These are phyloP conservation scores for Oscheius sp. DNA, from an alignment of 2,888 invertebrate species.

Conservation along the genomic window DNA sequence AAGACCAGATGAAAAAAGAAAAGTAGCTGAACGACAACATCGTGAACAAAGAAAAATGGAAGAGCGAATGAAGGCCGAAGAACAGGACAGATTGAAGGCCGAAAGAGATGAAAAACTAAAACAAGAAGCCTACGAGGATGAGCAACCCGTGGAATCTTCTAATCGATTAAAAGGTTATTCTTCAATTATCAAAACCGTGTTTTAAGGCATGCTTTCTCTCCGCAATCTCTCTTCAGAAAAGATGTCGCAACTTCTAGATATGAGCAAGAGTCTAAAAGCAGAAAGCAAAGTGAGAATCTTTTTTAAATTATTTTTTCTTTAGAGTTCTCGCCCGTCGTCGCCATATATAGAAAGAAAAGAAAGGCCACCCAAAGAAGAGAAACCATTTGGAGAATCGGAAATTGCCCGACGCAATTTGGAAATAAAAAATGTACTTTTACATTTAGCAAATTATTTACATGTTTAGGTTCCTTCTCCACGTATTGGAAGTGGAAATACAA, in stretches of 20 bases:
- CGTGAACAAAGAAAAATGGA: neutral
- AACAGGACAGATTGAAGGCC: neutral
- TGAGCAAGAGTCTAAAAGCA: conserved; percentile 3
- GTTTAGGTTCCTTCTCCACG: conserved; percentile 21
- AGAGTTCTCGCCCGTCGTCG: neutral
- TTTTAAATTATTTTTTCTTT: neutral
- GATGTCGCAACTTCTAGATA: conserved; percentile 10
- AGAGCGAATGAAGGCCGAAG: conserved; percentile 6
- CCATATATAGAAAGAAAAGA: neutral
- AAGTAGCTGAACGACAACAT: conserved; percentile 5
- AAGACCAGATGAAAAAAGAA: neutral
- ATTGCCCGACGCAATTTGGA: neutral
- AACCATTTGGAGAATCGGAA: neutral
- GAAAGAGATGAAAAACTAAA: conserved; percentile 10
- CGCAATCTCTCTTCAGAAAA: conserved; percentile 1
- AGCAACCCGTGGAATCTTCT: too few relatives aligned
- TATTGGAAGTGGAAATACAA: neutral
- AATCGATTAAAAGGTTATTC: neutral
- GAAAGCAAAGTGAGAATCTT: neutral
- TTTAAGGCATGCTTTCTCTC: conserved; percentile 15
- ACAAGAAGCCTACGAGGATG: neutral
- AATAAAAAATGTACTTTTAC: neutral
- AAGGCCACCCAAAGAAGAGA: neutral
- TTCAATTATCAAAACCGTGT: too few relatives aligned
- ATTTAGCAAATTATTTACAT: neutral